Conservation (phyloP, 64 coral and sea anemone species). For the Anthopleura sola region DNA sequence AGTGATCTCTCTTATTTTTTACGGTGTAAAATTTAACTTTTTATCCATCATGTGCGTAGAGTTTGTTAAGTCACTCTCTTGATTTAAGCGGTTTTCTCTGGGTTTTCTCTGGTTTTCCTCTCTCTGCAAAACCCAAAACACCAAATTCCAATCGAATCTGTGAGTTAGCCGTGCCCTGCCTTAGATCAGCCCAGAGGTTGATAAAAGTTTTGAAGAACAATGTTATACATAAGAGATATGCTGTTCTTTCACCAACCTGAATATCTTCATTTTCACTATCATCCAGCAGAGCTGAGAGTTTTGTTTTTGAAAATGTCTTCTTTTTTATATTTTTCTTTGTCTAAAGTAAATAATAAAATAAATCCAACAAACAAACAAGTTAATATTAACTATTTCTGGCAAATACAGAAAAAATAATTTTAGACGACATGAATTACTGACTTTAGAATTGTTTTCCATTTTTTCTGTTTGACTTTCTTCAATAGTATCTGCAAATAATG, state of each 20-base stretch:
- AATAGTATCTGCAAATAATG: not conserved
- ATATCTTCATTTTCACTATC: not conserved
- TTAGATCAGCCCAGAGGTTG: too few relatives aligned
- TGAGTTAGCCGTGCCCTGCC: too few relatives aligned
- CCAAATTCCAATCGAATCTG: too few relatives aligned
- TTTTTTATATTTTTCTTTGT: not conserved
- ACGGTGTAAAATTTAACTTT: too few relatives aligned
- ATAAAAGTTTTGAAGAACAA: too few relatives aligned
- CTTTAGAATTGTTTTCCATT: not conserved
- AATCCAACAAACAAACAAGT: not conserved
- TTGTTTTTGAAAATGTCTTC: not conserved
- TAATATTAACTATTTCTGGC: not conserved
- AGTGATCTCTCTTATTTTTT: too few relatives aligned
- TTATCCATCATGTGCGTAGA: too few relatives aligned
- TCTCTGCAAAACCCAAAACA: too few relatives aligned
- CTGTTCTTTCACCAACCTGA: not conserved
- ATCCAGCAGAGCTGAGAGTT: slow-evolving; percentile 52
- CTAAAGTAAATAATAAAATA: not conserved
- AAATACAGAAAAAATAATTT: not conserved
- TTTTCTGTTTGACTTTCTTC: not conserved
- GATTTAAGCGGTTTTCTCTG: too few relatives aligned
- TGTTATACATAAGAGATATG: too few relatives aligned
- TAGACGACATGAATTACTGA: not conserved
- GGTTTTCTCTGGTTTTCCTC: too few relatives aligned
- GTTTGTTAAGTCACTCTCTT: too few relatives aligned